Percentiles rank a stretch among this genome's conserved stretches.
Evolutionary conservation across 1,140 invertebrate genomes (phyloP).

Genomic region (Prorops nasuta): DNA sequence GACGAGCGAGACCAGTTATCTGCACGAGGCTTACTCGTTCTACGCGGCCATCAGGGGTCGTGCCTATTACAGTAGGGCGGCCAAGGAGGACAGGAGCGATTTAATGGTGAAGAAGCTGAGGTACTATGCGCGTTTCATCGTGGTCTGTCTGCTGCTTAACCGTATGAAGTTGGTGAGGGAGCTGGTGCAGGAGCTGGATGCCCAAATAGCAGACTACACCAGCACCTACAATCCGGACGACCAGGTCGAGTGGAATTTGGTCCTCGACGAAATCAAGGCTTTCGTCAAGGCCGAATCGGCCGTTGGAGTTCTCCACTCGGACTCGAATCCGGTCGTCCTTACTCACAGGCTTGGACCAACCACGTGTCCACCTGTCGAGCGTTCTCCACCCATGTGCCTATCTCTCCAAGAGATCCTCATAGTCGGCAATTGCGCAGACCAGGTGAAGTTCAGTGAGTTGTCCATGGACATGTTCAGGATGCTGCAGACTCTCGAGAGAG

Average conservation of each 20-base stretch:
- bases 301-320: slow-evolving; percentile 82
- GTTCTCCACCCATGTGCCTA: slow-evolving; percentile 80
- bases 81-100: slow-evolving; percentile 92
- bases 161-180: slow-evolving; percentile 93
- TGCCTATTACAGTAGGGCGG: slow-evolving; percentile 91
- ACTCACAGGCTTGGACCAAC: slow-evolving; percentile 84
- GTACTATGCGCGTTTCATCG: slow-evolving; percentile 96
- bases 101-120: slow-evolving; percentile 97
- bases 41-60: slow-evolving; percentile 92
- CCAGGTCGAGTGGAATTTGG: slow-evolving; percentile 93
- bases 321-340: slow-evolving; percentile 77
- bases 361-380: slow-evolving; percentile 85
- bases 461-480: slow-evolving; percentile 99
- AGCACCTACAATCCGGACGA: slow-evolving; percentile 94
- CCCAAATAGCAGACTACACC: slow-evolving; percentile 91
- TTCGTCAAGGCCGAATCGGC: slow-evolving; percentile 92
- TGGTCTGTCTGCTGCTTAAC: slow-evolving; percentile 91
- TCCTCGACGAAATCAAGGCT: slow-evolving; percentile 91
- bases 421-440: slow-evolving; percentile 89
- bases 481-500: slow-evolving; percentile 90
- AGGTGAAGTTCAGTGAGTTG: slow-evolving; percentile 97
- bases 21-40: slow-evolving; percentile 95
- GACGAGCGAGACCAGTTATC: slow-evolving; percentile 94
- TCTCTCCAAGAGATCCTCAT: slow-evolving; percentile 93
- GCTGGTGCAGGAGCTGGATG: slow-evolving; percentile 86